phyloP scores from a whole-genome alignment of 2,888 invertebrate genomes.

The Hylaea fasciaria region DNA sequence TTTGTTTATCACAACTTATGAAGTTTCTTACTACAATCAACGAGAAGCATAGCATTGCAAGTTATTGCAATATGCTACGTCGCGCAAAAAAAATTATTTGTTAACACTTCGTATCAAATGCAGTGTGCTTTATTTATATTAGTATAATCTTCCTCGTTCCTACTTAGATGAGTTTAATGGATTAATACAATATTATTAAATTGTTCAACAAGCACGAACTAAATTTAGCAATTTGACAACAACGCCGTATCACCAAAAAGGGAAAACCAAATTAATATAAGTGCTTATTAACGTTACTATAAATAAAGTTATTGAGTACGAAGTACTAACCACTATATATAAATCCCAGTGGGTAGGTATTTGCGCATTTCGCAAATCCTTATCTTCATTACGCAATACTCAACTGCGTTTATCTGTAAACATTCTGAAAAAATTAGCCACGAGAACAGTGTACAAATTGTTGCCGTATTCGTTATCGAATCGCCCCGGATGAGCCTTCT shows the following conservation, averaged over 20 bases:
- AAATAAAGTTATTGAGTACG: slow-evolving; percentile 1
- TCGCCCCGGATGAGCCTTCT: slow-evolving; percentile 1
- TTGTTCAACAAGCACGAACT: neutral
- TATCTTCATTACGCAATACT: slow-evolving; percentile 18
- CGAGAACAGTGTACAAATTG: neutral
- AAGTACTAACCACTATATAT: neutral
- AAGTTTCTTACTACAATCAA: no score
- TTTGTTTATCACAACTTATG: neutral
- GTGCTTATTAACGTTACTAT: no score
- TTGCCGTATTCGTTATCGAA: slow-evolving; percentile 4
- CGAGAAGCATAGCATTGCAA: neutral
- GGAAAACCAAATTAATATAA: neutral
- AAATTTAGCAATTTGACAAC: neutral
- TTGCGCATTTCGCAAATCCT: slow-evolving; percentile 21
- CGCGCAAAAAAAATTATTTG: no score
- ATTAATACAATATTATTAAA: neutral
- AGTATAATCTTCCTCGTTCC: no score
- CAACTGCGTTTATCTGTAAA: neutral
- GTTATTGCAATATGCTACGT: neutral
- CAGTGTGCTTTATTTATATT: no score
- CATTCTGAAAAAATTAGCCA: neutral
- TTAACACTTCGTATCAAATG: no score
- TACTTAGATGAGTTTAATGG: no score
- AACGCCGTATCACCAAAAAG: neutral
- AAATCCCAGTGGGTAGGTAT: slow-evolving; percentile 5